Evolutionary conservation across 2,888 invertebrate genomes (phyloP).

Genomic region (Ochropacha duplaris): DNA sequence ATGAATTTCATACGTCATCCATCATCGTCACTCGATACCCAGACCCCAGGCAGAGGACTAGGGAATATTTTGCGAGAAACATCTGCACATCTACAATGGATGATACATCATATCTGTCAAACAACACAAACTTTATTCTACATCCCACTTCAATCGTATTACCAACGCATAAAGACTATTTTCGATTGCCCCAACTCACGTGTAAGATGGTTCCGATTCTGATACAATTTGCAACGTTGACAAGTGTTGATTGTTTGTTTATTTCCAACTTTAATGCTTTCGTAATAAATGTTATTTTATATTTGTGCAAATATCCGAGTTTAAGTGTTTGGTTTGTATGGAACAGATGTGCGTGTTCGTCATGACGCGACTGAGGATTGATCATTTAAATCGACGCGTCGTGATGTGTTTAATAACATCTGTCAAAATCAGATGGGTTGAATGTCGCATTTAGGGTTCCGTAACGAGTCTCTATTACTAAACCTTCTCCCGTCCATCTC

Average conservation of each 20-base stretch:
- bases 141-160: background rate
- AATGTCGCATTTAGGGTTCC: background rate
- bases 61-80: constrained; percentile 18
- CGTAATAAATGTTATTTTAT: constrained; percentile 1
- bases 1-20: constrained; percentile 27
- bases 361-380: background rate
- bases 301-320: background rate
- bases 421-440: background rate
- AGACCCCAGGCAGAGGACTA: constrained; percentile 18
- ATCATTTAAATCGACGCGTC: background rate
- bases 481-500: too few species aligned
- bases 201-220: background rate
- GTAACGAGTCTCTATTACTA: too few species aligned
- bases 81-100: constrained; percentile 26
- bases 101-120: constrained; percentile 25
- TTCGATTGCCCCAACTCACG: background rate
- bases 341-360: background rate
- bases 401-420: background rate
- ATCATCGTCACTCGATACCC: constrained; percentile 30
- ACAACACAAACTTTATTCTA: background rate
- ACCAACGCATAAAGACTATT: background rate
- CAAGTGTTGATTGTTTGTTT: constrained; percentile 5
- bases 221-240: constrained; percentile 4
- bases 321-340: constrained; percentile 8
- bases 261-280: constrained; percentile 4